These are phyloP conservation scores for Mythimna vitellina DNA, from an alignment of 2,888 invertebrate genomes.

Conservation along the genomic window DNA sequence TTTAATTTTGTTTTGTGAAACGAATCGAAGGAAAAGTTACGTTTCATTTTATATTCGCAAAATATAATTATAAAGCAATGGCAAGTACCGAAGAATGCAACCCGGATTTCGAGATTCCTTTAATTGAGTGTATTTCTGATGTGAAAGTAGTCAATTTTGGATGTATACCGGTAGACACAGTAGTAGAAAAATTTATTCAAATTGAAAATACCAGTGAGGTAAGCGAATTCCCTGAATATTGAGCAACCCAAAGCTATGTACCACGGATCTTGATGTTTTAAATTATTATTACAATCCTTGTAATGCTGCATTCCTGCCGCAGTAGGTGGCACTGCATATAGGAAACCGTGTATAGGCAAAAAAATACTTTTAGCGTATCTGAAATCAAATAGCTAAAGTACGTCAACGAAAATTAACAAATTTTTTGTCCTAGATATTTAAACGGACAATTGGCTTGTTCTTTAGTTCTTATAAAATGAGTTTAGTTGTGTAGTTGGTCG, in stretches of 20 bases:
- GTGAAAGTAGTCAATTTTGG: conserved; percentile 82
- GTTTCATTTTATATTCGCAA: conserved; percentile 1
- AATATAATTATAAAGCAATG: conserved; percentile 7
- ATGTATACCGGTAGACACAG: conserved; percentile 78
- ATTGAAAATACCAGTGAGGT: conserved; percentile 79
- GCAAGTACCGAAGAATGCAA: conserved; percentile 14
- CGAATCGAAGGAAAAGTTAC: not conserved
- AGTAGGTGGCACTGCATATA: no score
- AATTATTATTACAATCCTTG: no score
- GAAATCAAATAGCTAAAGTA: no score
- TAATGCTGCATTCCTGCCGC: no score
- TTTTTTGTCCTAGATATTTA: no score
- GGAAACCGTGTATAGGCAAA: no score
- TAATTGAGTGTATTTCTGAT: conserved; percentile 73
- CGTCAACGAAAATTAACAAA: no score
- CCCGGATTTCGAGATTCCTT: conserved; percentile 67
- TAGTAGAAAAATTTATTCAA: conserved; percentile 74
- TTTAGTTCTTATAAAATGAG: no score
- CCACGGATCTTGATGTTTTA: no score
- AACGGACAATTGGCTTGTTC: no score
- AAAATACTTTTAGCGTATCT: no score
- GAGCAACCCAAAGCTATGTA: not conserved
- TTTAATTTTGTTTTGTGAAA: not conserved
- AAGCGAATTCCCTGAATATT: conserved; percentile 6
- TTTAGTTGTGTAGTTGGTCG: no score